Base-by-base conservation (phyloP, 2,797 vertebrate species). In the Phyllotis vaccarum region DNA sequence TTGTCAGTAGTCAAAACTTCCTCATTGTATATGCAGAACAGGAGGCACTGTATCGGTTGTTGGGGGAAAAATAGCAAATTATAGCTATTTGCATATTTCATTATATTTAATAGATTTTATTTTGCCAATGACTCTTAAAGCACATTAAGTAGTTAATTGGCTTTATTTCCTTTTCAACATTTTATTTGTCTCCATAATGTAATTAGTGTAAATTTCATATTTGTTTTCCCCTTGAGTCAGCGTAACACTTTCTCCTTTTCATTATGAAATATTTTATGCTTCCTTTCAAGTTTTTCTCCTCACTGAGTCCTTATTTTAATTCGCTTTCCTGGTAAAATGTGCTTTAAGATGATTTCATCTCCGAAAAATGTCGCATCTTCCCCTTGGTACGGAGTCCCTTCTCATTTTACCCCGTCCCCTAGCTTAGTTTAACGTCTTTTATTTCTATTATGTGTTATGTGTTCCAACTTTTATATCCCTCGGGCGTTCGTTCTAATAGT, bases 401-500 rank as follows among this genome's bases (percentile, higher is more conserved):
- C 78, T 88, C 90, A 24, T 94, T 68, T 94, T 34, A 43, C n/a
- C n/a, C 6, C 29, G 80, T 89, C 87, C n/a, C 13, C 82, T 29
- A 0, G 91, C 90, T 94, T 81, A 94, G 82, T 80, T 90, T 88
- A 86, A 88, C 2, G 0, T 90, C 92, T 89, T 96, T 93, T 88
- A 89, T 89, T 93, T 93, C 96, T 97, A 62, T 95, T 96, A 91
- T 58, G 95, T 78, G 90, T 80, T 89, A 62, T 49, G 89, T 85
- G 93, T 94, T 96, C 97, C 94, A 96, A 97, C 90, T 93, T 95
- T 95, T 96, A 96, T 74, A 93, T 97, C 96, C 98, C 98, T 82
- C 87, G 0, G 1, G 98, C 87, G 24, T 90, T 97, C 85, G 6
- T 93, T 95, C 75, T 96, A 98, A 97, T 96, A 97, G 97, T 96